phyloP scores from a whole-genome alignment of 2,113 vertebrate species.

The Panthera leo region DNA sequence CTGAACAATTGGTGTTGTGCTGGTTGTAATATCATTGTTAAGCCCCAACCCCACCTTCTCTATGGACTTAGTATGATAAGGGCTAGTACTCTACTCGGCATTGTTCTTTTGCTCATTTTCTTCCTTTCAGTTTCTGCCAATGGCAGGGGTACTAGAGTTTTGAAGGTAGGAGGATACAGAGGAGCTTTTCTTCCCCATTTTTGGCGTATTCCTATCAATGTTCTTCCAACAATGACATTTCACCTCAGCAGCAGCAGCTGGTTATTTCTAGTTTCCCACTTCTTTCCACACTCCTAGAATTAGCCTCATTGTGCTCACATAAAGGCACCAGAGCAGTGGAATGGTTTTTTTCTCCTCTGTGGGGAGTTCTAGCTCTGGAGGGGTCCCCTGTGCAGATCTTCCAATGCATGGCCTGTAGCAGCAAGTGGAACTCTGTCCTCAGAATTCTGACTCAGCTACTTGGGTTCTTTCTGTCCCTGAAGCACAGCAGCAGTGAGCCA shows the following conservation, averaged over 20 bases:
- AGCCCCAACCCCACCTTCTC: background rate
- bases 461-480: background rate
- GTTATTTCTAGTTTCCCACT: background rate
- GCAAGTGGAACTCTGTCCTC: background rate
- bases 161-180: background rate
- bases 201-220: background rate
- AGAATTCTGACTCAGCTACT: background rate
- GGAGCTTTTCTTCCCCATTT: background rate
- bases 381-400: background rate
- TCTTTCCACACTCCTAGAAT: background rate
- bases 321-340: background rate
- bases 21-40: background rate
- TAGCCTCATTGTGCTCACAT: background rate
- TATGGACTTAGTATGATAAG: background rate
- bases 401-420: background rate
- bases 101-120: background rate
- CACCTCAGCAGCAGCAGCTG: background rate
- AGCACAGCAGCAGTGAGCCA: background rate
- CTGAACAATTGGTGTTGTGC: background rate
- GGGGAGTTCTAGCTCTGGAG: background rate
- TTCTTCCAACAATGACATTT: background rate
- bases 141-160: background rate
- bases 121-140: background rate
- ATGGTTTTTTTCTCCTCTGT: background rate
- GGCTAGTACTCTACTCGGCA: background rate